phyloP scores from a whole-genome alignment of 2,888 invertebrate genomes.

The Euclidia mi region DNA sequence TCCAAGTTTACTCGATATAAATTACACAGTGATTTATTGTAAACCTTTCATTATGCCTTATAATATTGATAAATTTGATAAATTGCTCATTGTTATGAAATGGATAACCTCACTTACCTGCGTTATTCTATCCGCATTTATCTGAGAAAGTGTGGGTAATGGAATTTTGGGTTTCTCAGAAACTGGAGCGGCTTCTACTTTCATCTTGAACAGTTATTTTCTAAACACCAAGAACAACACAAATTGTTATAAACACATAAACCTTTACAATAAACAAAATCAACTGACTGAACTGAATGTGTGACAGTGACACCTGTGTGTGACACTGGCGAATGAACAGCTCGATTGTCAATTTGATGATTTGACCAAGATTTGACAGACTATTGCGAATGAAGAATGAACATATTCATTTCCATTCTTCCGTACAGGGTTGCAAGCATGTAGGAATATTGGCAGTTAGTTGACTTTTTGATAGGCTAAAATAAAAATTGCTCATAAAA shows the following conservation, averaged over 20 bases:
- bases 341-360: no score
- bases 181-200: constrained; percentile 68
- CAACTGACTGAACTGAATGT: no score
- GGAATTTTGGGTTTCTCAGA: constrained; percentile 88
- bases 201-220: constrained; percentile 66
- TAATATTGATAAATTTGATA: constrained; percentile 21
- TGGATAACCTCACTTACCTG: constrained; percentile 91
- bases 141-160: constrained; percentile 96
- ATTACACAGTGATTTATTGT: no score
- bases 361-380: no score
- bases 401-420: no score
- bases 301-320: no score
- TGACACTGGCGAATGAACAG: no score
- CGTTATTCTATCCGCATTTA: constrained; percentile 97
- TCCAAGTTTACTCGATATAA: no score
- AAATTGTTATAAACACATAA: background rate
- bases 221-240: background rate
- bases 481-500: no score
- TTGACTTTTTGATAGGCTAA: no score
- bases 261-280: constrained; percentile 7
- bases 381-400: no score
- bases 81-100: constrained; percentile 58
- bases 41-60: no score
- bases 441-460: background rate
- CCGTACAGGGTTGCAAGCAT: background rate